Evolutionary conservation across 2,797 vertebrate species (phyloP).

Genomic region (Ctenopoma multispine): DNA sequence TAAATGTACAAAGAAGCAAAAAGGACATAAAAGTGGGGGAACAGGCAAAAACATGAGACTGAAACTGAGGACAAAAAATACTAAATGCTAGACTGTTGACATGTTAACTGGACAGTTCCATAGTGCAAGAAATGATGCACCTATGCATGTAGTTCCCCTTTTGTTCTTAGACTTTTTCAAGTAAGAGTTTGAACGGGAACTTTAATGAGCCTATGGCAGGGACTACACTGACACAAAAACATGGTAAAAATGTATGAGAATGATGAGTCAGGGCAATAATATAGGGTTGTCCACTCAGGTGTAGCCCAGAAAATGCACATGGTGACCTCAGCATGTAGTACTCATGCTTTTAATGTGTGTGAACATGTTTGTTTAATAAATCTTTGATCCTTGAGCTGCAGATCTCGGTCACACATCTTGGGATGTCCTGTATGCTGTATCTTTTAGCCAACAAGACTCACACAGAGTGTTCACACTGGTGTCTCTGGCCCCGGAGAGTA

Average conservation of each 20-base stretch:
- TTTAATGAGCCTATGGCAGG: conserved; percentile 27
- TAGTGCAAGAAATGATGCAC: conserved; percentile 44
- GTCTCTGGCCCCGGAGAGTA: conserved; percentile 90
- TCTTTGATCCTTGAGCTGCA: conserved; percentile 47
- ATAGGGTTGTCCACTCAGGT: conserved; percentile 59
- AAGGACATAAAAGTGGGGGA: conserved; percentile 39
- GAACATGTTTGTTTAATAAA: conserved; percentile 45
- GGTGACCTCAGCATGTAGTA: conserved; percentile 65
- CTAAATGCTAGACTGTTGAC: conserved; percentile 35
- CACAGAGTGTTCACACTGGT: conserved; percentile 83
- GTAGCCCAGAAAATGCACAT: conserved; percentile 72
- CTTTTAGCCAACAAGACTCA: conserved; percentile 22
- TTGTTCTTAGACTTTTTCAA: conserved; percentile 57
- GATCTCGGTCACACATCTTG: conserved; percentile 32
- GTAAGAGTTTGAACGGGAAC: conserved; percentile 46
- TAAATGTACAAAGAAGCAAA: conserved; percentile 54
- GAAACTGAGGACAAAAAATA: conserved; percentile 46
- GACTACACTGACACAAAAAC: conserved; percentile 28
- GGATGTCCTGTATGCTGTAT: neutral
- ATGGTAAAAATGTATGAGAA: conserved; percentile 41
- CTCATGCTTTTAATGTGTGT: conserved; percentile 43
- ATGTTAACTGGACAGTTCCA: conserved; percentile 32
- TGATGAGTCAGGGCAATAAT: conserved; percentile 36
- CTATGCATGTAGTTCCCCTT: conserved; percentile 33
- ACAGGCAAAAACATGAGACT: conserved; percentile 50